Evolutionary conservation across 2,888 invertebrate species (phyloP), one percentile per base, ranked within the genome.

Genomic region (Hypsopygia costalis): DNA sequence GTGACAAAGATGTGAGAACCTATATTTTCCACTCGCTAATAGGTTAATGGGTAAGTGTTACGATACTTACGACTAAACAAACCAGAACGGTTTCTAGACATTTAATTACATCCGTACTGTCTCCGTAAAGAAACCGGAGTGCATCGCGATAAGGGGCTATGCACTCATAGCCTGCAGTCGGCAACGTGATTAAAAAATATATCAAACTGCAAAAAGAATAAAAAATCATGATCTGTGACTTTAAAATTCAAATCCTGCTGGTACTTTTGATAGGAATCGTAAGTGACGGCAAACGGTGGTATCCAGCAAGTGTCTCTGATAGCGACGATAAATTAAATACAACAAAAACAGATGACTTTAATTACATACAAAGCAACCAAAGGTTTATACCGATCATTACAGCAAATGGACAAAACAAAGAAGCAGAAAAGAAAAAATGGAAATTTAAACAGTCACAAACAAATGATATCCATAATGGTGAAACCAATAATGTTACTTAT

Each of bases 31-130:
- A 36, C 25, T 7, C 31, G 28, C 12, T 38, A 34, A 25, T 29
- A 33, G 40, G 36, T 43, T 55, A 46, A 44, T 34, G 41, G 49
- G 48, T 54, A 61, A 71, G 69, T 78, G 52, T 69, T 48, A 49
- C 70, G 16, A 16, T n/a, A n/a, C 3, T 16, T 4, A 16, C 2
- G 62, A 66, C 59, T 58, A 59, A 68, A 49, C 64, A 71, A 76
- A 71, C 68, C 69, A 73, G 69, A 69, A 72, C 77, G 65, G 58
- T 81, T 77, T 81, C 79, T 80, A 79, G 59, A 55, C 60, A 62
- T 67, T 68, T 78, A 79, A 79, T 76, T 77, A 67, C 60, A 66
- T 66, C 66, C 72, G 77, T 73, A 70, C 64, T 62, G 61, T 65
- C 65, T 62, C 50, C 62, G 44, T 56, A 51, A 51, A 46, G 47